Conservation (phyloP, 2,113 vertebrate genomes). For the Syrrhaptes paradoxus region DNA sequence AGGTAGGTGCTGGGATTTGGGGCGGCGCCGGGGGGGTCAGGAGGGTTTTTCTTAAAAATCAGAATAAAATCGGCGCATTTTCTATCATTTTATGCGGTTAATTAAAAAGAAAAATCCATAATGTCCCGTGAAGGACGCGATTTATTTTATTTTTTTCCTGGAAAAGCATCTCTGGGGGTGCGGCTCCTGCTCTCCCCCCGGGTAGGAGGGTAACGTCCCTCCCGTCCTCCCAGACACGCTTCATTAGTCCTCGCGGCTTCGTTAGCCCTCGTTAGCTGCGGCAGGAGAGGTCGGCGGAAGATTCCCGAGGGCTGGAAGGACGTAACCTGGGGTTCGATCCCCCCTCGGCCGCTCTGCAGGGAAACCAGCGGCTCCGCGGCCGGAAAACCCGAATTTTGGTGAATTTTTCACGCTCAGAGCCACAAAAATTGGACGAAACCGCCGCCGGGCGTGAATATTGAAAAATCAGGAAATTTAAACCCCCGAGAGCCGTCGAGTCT, state of each 20-base stretch:
- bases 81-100: no score
- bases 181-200: neutral
- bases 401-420: no score
- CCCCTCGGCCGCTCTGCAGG: no score
- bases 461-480: no score
- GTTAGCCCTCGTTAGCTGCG: neutral
- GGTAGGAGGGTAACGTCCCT: neutral
- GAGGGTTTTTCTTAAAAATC: neutral
- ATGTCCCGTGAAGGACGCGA: neutral
- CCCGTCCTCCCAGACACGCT: neutral
- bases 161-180: neutral
- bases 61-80: neutral
- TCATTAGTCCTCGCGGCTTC: neutral
- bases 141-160: neutral
- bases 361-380: no score
- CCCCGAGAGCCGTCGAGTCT: no score
- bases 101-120: no score
- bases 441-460: no score
- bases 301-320: neutral
- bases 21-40: neutral
- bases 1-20: neutral
- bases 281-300: no score
- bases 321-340: no score
- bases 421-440: no score
- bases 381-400: no score